These are phyloP conservation scores for Drosophila silvestris DNA, from an alignment of 2,888 invertebrate species.

Conservation along the genomic window DNA sequence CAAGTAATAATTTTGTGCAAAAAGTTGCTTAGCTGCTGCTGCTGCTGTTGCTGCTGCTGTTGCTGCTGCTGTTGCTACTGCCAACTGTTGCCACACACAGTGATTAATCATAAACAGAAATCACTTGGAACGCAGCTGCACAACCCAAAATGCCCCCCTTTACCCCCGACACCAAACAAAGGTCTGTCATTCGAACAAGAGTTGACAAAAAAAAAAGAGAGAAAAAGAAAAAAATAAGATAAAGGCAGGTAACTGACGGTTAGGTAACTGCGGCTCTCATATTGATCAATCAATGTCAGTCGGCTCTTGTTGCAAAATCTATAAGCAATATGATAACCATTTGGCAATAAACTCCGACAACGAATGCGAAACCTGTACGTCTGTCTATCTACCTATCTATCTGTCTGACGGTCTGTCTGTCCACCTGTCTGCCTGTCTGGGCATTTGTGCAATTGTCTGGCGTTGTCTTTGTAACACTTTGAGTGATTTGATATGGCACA, in stretches of 20 bases:
- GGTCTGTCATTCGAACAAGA: constrained; percentile 70
- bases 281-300: constrained; percentile 85
- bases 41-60: not conserved
- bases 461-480: constrained; percentile 77
- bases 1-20: constrained; percentile 57
- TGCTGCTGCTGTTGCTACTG: not conserved
- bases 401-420: not conserved
- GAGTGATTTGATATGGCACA: constrained; percentile 78
- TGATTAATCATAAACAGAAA: constrained; percentile 71
- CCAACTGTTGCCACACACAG: constrained; percentile 51
- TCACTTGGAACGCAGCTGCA: constrained; percentile 61
- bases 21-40: constrained; percentile 48
- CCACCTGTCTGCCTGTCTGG: constrained; percentile 22
- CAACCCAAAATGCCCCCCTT: not conserved
- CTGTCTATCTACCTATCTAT: not conserved
- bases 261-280: constrained; percentile 75
- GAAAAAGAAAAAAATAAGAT: constrained; percentile 26
- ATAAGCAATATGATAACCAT: constrained; percentile 84
- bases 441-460: constrained; percentile 50
- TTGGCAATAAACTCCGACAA: constrained; percentile 76
- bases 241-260: constrained; percentile 55
- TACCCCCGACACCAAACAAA: constrained; percentile 15
- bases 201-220: constrained; percentile 62
- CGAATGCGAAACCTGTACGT: constrained; percentile 4
- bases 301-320: constrained; percentile 79